Conservation (phyloP, 2,888 invertebrate genomes). For the Copidosoma aretas region DNA sequence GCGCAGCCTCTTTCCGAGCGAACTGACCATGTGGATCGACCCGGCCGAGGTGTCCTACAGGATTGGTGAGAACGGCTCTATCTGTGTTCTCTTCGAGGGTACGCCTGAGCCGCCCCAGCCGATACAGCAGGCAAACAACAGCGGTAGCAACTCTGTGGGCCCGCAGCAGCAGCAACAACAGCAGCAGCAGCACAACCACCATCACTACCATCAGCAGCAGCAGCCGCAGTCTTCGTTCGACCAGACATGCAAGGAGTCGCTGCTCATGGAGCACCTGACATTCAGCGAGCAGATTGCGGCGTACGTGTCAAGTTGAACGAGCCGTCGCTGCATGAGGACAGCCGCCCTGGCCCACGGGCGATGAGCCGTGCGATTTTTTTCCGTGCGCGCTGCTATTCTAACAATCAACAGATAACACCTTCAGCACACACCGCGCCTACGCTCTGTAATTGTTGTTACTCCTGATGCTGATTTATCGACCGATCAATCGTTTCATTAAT, state of each 20-base stretch:
- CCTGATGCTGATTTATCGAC: too few relatives aligned
- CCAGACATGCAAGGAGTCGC: constrained; percentile 60
- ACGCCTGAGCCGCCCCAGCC: constrained; percentile 26
- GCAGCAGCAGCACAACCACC: constrained; percentile 31
- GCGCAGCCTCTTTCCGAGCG: constrained; percentile 69
- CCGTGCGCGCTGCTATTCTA: too few relatives aligned
- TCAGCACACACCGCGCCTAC: too few relatives aligned
- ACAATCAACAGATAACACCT: too few relatives aligned
- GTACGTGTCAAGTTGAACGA: constrained; percentile 54
- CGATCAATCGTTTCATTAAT: too few relatives aligned
- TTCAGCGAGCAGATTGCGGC: constrained; percentile 60
- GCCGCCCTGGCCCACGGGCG: constrained; percentile 2
- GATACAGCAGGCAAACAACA: constrained; percentile 30
- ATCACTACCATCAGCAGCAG: constrained; percentile 31
- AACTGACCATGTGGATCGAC: constrained; percentile 80
- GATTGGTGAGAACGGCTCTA: constrained; percentile 71
- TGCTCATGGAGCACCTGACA: constrained; percentile 58
- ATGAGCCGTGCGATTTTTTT: not conserved
- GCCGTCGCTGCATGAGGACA: not conserved
- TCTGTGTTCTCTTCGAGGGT: constrained; percentile 67
- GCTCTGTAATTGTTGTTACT: too few relatives aligned
- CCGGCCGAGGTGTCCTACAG: constrained; percentile 75
- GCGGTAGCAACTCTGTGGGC: constrained; percentile 12
- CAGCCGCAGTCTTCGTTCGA: constrained; percentile 55
- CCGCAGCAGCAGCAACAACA: constrained; percentile 19